Conservation (phyloP, 2,797 vertebrate species). For the Amazonetta brasiliensis region DNA sequence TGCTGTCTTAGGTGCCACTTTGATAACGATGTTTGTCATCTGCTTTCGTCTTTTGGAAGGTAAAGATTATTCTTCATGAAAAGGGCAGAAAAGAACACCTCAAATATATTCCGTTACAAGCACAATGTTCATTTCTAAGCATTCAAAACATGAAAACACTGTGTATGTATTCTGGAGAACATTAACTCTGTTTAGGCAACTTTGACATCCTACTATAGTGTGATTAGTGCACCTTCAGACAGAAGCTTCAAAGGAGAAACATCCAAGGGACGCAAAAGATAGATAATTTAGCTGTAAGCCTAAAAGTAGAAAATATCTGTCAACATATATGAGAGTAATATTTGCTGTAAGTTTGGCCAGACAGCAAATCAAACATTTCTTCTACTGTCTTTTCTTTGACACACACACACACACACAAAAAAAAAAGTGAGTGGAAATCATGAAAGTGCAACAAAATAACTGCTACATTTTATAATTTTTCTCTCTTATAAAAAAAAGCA, state of each 20-base stretch:
- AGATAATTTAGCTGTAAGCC: not conserved
- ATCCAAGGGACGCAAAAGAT: not conserved
- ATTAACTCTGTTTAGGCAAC: not conserved
- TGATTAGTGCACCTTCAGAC: not conserved
- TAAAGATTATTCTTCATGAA: not conserved
- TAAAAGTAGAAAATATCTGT: not conserved
- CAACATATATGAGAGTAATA: not conserved
- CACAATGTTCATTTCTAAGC: not conserved
- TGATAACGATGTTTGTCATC: not conserved
- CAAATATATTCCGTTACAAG: not conserved
- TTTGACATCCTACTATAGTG: not conserved
- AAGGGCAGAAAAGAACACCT: rapidly evolving
- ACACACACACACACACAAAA: not conserved
- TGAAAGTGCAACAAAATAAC: not conserved
- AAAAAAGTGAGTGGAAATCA: not conserved
- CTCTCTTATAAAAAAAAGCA: not conserved
- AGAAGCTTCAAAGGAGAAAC: not conserved
- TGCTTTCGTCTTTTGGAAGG: not conserved
- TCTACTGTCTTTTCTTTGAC: not conserved
- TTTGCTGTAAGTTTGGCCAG: not conserved
- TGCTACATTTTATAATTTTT: not conserved
- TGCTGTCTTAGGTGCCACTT: not conserved
- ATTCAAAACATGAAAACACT: not conserved
- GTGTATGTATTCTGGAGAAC: not conserved
- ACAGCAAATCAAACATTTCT: not conserved